Evolutionary conservation across 2,888 invertebrate genomes (phyloP).

Genomic region (Drymonia ruficornis): DNA sequence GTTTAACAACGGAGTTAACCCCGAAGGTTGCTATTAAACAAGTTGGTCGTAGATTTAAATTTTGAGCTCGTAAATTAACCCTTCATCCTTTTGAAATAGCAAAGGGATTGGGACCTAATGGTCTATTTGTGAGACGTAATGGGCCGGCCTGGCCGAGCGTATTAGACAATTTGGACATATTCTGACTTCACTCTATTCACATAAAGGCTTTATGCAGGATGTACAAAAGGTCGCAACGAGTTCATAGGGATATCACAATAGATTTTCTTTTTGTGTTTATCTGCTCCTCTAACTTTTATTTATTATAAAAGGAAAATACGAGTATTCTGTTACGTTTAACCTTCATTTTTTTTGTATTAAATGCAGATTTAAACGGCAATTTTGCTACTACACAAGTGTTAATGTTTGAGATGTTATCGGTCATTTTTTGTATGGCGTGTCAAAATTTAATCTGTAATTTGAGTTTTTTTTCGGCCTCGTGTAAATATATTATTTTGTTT

Average conservation of each 20-base stretch:
- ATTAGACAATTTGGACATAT: constrained; percentile 79
- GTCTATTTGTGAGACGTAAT: constrained; percentile 84
- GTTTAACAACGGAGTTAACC: constrained; percentile 78
- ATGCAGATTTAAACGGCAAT: no score
- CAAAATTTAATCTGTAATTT: no score
- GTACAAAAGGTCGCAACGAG: constrained; percentile 42
- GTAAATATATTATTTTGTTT: no score
- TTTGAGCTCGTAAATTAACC: constrained; percentile 84
- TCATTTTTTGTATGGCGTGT: no score
- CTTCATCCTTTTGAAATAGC: constrained; percentile 84
- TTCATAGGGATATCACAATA: constrained; percentile 28
- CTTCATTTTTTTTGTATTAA: no score
- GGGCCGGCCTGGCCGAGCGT: constrained; percentile 75
- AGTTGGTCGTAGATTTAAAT: constrained; percentile 83
- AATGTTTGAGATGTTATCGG: no score
- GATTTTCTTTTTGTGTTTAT: constrained; percentile 24
- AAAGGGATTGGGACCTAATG: constrained; percentile 83
- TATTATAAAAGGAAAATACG: background rate
- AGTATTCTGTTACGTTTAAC: background rate
- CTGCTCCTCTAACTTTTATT: background rate
- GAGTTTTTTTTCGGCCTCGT: no score
- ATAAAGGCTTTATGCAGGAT: constrained; percentile 53
- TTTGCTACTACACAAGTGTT: no score
- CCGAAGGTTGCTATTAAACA: constrained; percentile 76
- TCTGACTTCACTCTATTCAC: constrained; percentile 73